Base-by-base conservation (phyloP, 2,113 vertebrate species). In the Corythornis madagascariensis region DNA sequence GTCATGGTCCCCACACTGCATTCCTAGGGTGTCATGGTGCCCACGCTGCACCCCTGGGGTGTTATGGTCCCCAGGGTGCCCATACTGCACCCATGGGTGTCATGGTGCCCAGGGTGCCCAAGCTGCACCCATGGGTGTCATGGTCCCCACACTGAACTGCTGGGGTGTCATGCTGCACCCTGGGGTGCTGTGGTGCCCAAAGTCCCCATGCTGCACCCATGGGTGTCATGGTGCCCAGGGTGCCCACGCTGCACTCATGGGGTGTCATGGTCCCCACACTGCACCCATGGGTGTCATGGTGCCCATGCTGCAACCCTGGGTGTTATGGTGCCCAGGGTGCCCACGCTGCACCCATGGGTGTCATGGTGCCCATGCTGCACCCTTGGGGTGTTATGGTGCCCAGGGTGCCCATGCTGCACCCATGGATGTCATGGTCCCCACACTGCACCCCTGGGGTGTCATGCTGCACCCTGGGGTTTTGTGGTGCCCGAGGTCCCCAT, bases 391-490 rank as follows among this genome's bases (percentile, higher is more conserved):
- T 40, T 10, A 26, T 28, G 24, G 33, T 24, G 4, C n/a, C 29
- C 13, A 5, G 20, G 33, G n/a, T 60, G 20, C 59, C 15, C 21
- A 14, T 10, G 42, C 56, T 42, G 29, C 56, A 29, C 10, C 13
- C 24, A 12, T 38, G 16, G 63, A 13, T 6, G 14, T 59, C 22
- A 52, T 0, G 0, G 35, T 35, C 19, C 16, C 24, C 24, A 38
- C n/a, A 10, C 29, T 31, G 16, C 56, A 57, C 56, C 56, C 56
- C n/a, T 33, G 56, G 56, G 56, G n/a, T 33, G 31, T n/a, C 19
- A 7, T 47, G 33, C 47, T 55, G 48, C 16, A 25, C 29, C n/a
- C 20, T 7, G 40, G 56, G 43, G 47, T 61, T 10, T 25, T 18
- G 11, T 17, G 13, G 33, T 35, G 33, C 33, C 33, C 33, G 33